Base-by-base conservation (phyloP, 2,797 vertebrate genomes). In the Anguilla anguilla region DNA sequence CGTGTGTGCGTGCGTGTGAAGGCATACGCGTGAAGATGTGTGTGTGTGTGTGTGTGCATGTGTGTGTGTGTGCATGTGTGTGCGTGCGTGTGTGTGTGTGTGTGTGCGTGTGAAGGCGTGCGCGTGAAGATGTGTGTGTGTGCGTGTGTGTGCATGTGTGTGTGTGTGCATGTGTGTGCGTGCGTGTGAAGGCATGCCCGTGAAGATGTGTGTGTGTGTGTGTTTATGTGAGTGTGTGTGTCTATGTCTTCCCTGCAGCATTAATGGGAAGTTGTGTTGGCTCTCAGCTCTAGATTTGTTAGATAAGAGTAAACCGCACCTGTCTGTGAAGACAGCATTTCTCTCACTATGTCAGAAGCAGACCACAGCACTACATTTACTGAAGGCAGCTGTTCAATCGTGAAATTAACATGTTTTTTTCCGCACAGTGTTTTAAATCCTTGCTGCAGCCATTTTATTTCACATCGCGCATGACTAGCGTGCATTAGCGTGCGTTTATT, bases 301-400 rank as follows among this genome's bases (percentile, higher is more conserved):
- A 43, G 77, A 87, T 61, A 31, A 25, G 74, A 59, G 39, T 59
- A 43, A 17, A 74, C 13, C 13, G 83, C 86, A 83, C 19, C 86
- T 22, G 64, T 69, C 57, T 10, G 61, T 55, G 74, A 87, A 82
- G 49, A 89, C 72, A 43, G 6, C 25, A 46, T 87, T 51, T 2
- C n/a, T 31, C 86, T 55, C 72, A 86, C 79, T 85, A 79, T 74
- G 9, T 82, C 82, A 86, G 83, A 69, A 74, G 85, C 22, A 85
- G 17, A 46, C 43, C 43, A 74, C 85, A 86, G 86, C 84, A 15
- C 86, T 79, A 19, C 17, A 22, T 79, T 39, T 19, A 79, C 11
- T 83, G 19, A 83, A n/a, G 0, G 2, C 51, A 55, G 51, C 69
- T 7, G 51, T 19, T 82, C 31, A 15, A 7, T 82, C 2, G 15